Evolutionary conservation across 2,113 vertebrate species (phyloP), one percentile per base, ranked within the genome.

Genomic region (Xiphophorus hellerii): DNA sequence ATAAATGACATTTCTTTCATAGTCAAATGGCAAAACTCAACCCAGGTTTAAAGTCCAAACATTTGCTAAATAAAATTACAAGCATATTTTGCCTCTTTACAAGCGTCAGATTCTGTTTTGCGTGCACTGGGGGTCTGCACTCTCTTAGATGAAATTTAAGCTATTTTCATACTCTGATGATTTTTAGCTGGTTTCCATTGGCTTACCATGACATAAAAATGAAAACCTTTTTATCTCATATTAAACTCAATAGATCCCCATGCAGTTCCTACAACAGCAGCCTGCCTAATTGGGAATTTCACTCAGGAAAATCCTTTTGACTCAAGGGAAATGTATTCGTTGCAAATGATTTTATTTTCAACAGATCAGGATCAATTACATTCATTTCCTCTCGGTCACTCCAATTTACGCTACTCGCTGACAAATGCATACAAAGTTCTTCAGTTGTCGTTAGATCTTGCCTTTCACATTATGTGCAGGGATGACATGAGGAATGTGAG

Each of bases 311-410:
- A 73, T 61, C 20, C 25, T 54, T 25, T 33, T 5, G 11, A 11
- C 62, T 14, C 22, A n/a, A n/a, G 35, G 42, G 48, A 60, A 8
- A 15, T 51, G 15, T 13, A 14, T 33, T 65, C 44, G 54, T n/a
- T 58, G 4, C 5, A 33, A 58, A 35, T 51, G 17, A 13, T 62
- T 62, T 61, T 58, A 31, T 20, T 31, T 44, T 54, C 48, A 58
- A 3, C 37, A 31, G 37, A 62, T 37, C 42, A 68, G 51, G 27
- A 66, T 54, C 9, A 61, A 73, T 73, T n/a, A 25, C 28, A 69
- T 42, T 33, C 14, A 5, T 78, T 44, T 69, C 25, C 37, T 48
- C 5, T 20, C 25, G 44, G 39, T 44, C 39, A 2, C 35, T 28
- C 20, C 13, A 25, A 30, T 69, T 48, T 51, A 31, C 10, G 29